Evolutionary conservation across 2,113 vertebrate genomes (phyloP), one percentile per base, ranked within the genome.

Genomic region (Philantomba maxwellii): DNA sequence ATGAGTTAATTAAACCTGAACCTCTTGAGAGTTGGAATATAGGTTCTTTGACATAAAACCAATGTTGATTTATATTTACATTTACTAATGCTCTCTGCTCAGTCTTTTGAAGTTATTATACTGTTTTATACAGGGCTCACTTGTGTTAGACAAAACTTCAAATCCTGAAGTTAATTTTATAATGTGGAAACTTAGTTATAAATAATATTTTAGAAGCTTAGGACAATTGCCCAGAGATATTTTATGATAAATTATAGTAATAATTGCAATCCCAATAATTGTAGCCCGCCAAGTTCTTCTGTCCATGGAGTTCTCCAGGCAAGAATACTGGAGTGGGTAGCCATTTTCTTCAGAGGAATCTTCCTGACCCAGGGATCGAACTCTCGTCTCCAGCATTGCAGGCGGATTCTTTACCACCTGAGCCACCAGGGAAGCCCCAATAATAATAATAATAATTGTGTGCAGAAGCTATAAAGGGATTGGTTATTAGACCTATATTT

Each of bases 91-190:
- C 12, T 58, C 7, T 66, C 36, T 43, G 60, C 55, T 91, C 58
- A 49, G 36, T 64, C 45, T 91, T 96, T 58, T 89, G 49, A 78
- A 21, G 39, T 60, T 77, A 19, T 73, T 93, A 13, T 3, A 16
- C 28, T 60, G 2, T 83, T 87, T 87, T 62, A 53, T 33, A 53
- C 13, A 93, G 39, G 80, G 30, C 36, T 90, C 51, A 15, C n/a
- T 25, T 87, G 16, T 81, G 28, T 95, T 53, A 95, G 53, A 53
- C 19, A 64, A 16, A 78, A 6, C 12, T 57, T 92, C 26, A 88
- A 21, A 78, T 96, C 16, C 39, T 96, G 58, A 89, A 89, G 49
- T 78, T 92, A 94, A 88, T 81, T 91, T 96, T 87, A 16, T 89
- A 39, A 51, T 92, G 26, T 94, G 10, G 2, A 39, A 64, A n/a